Conservation (phyloP, 2,113 vertebrate species). For the Cryptoleucopteryx plumbea region DNA sequence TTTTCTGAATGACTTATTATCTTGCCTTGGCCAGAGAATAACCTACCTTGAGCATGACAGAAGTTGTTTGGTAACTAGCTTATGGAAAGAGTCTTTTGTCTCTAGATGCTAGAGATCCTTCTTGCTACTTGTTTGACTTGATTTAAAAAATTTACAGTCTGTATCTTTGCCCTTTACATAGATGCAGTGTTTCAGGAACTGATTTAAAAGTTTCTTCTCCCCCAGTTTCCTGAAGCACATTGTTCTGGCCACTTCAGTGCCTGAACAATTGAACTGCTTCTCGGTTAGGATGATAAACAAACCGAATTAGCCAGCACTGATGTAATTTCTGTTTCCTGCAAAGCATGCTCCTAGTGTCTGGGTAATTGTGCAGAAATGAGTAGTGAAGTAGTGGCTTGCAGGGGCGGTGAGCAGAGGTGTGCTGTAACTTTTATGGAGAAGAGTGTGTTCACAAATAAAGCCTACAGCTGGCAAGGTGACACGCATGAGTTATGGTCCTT, state of each 20-base stretch:
- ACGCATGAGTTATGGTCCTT: accelerated
- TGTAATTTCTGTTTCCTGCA: background rate
- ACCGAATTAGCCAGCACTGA: background rate
- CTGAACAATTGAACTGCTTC: background rate
- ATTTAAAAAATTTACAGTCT: background rate
- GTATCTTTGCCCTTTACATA: background rate
- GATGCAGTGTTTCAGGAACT: background rate
- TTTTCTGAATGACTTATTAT: background rate
- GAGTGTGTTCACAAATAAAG: background rate
- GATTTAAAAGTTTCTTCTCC: background rate
- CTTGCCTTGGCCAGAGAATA: background rate
- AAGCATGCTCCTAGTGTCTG: background rate
- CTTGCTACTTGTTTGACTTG: background rate
- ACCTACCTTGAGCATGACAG: background rate
- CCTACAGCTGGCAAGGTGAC: background rate
- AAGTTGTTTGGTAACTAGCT: background rate
- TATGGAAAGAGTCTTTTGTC: background rate
- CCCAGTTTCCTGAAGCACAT: background rate
- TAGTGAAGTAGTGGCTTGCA: background rate
- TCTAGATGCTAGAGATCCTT: background rate
- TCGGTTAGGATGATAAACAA: background rate
- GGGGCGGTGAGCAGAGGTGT: background rate
- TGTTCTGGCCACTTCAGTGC: background rate
- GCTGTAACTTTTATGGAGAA: background rate
- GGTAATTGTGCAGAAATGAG: background rate